Conservation (phyloP, 2,888 invertebrate species). For the Limenitis arthemis region DNA sequence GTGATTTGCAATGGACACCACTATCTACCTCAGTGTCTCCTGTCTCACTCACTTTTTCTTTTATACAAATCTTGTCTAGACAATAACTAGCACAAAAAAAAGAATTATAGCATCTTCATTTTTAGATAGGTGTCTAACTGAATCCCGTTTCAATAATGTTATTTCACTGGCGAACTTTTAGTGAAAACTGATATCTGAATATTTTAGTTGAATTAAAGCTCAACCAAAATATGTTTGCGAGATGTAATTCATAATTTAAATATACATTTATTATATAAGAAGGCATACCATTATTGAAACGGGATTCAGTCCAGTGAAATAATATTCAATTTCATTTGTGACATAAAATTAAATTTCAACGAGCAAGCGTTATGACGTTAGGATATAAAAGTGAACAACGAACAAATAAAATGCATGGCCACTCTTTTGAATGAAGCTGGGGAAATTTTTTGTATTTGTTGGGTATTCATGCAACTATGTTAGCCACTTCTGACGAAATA, state of each 20-base stretch:
- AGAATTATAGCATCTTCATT: background rate
- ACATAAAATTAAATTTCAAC: constrained; percentile 18
- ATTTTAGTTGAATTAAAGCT: no score
- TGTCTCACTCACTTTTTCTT: no score
- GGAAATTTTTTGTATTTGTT: constrained; percentile 11
- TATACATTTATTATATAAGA: no score
- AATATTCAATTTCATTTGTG: constrained; percentile 6
- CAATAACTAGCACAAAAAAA: no score
- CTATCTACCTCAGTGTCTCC: no score
- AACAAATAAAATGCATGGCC: constrained; percentile 17
- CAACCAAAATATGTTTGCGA: no score
- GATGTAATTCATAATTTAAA: no score
- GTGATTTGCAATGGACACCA: no score
- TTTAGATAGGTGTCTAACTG: background rate
- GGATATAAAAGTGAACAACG: constrained; percentile 11
- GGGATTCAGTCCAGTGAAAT: background rate
- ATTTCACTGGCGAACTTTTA: no score
- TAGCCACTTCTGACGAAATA: background rate
- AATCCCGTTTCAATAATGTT: background rate
- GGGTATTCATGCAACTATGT: constrained; percentile 10
- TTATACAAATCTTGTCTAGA: no score
- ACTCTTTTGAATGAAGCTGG: constrained; percentile 15
- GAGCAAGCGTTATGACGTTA: constrained; percentile 8
- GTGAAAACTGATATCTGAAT: no score
- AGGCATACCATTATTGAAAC: no score